Conservation (phyloP, 2,113 vertebrate genomes). For the Epinephelus cyanopodus region DNA sequence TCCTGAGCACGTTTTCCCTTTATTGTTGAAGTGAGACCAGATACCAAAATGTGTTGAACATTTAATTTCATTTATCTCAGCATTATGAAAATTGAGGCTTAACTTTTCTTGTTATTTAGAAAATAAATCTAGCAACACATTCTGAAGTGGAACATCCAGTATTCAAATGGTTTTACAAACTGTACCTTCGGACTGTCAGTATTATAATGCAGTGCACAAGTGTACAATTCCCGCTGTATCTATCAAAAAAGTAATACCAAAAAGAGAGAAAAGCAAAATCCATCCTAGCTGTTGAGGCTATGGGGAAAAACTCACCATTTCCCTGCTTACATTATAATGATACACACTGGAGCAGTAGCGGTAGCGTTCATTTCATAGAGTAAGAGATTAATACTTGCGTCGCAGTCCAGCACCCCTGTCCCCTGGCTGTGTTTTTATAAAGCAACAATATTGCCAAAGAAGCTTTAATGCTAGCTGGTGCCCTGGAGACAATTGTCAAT, state of each 20-base stretch:
- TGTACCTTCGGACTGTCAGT: not conserved
- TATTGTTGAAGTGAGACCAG: conserved; percentile 34
- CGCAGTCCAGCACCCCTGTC: conserved; percentile 44
- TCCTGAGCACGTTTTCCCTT: conserved; percentile 31
- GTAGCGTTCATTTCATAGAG: conserved; percentile 56
- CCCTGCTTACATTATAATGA: conserved; percentile 66
- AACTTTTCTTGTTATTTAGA: conserved; percentile 21
- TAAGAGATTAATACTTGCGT: conserved; percentile 68
- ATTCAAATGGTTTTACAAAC: conserved; percentile 27
- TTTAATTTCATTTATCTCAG: conserved; percentile 29
- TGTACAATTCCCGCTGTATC: conserved; percentile 1
- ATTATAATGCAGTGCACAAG: not conserved
- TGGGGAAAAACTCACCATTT: conserved; percentile 20
- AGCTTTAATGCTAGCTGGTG: conserved; percentile 61
- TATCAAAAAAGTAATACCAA: conserved; percentile 20
- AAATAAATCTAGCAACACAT: conserved; percentile 14
- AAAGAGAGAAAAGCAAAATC: conserved; percentile 17
- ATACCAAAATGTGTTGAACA: conserved; percentile 8
- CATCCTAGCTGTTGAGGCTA: conserved; percentile 12
- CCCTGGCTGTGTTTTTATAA: conserved; percentile 67
- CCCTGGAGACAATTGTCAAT: conserved; percentile 75
- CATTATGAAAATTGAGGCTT: conserved; percentile 27
- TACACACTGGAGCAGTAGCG: conserved; percentile 45
- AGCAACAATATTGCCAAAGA: conserved; percentile 72
- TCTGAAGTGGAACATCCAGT: conserved; percentile 11